Base-by-base conservation (phyloP, 2,113 vertebrate species). In the Bothrops jararaca region DNA sequence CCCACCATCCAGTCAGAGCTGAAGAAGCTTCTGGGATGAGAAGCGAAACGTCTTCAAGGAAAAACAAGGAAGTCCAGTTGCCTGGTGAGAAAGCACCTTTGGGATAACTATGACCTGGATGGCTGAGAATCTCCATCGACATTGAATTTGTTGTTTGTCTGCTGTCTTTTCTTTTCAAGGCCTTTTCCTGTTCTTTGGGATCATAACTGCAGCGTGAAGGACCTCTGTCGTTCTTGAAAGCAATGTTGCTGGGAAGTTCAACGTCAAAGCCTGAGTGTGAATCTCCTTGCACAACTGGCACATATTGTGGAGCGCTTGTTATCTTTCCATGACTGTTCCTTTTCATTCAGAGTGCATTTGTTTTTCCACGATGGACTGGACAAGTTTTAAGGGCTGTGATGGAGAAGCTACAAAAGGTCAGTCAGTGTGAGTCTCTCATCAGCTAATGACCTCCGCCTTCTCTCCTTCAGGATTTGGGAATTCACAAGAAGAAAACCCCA, bases 391-490 rank as follows among this genome's bases (percentile, higher is more conserved):
- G 29, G 23, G 1, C 80, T 39, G 15, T 10, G 53, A 26, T 89
- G 53, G 85, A 91, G 90, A 23, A 29, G 23, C n/a, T 91, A 93
- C 91, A 93, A 88, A 88, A 95, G 94, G 95, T 91, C 95, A 90
- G 34, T 34, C n/a, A 3, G 15, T 74, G 69, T 3, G 69, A 34
- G 13, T 39, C 69, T 15, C 69, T 74, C 15, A 34, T 34, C 0
- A 15, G 18, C 15, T 74, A 2, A 34, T 7, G 2, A 20, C 69
- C n/a, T 74, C 7, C 39, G 69, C 18, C 15, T 74, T 74, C n/a
- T 74, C 15, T 39, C 69, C 69, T 74, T 39, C 69, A 74, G n/a
- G 69, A 74, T 39, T 74, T 34, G n/a, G 69, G 34, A 74, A n/a
- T 39, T 39, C 69, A 74, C n/a, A 18, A 39, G n/a, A 39, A 86